These are phyloP conservation scores for Aspidapion aeneum DNA, from an alignment of 2,888 invertebrate genomes.

Conservation along the genomic window DNA sequence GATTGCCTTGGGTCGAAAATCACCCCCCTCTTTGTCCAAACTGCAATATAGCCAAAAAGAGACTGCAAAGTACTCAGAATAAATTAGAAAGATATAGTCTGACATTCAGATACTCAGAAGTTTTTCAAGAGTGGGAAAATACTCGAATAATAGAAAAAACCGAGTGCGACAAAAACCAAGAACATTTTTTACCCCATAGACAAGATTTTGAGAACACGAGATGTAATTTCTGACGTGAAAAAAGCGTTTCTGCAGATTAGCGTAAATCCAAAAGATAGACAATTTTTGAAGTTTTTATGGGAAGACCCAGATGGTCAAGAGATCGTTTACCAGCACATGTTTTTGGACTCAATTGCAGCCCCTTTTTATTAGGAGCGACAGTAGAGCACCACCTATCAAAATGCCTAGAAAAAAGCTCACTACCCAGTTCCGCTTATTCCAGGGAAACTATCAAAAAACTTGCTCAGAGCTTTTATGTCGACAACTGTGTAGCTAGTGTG, in stretches of 20 bases:
- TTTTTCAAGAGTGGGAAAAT: constrained; percentile 19
- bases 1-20: constrained; percentile 20
- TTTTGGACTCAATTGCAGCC: not conserved
- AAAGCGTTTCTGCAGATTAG: not conserved
- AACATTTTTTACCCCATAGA: constrained; percentile 14
- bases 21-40: constrained; percentile 18
- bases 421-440: not conserved
- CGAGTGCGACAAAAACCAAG: not conserved
- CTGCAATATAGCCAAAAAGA: constrained; percentile 17
- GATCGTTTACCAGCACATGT: not conserved
- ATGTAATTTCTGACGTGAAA: constrained; percentile 32
- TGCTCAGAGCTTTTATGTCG: constrained; percentile 14
- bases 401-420: not conserved
- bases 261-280: not conserved
- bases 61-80: constrained; percentile 11
- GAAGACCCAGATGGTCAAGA: too few species aligned
- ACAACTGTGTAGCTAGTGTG: constrained; percentile 1
- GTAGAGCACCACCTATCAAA: not conserved
- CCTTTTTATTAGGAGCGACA: constrained; percentile 15
- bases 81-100: constrained; percentile 1
- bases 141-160: constrained; percentile 21
- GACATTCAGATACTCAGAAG: too few species aligned
- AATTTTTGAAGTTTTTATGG: not conserved
- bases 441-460: not conserved
- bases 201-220: constrained; percentile 23